These are phyloP conservation scores for Psettodes erumei DNA, from an alignment of 2,113 vertebrate species.

Conservation along the genomic window DNA sequence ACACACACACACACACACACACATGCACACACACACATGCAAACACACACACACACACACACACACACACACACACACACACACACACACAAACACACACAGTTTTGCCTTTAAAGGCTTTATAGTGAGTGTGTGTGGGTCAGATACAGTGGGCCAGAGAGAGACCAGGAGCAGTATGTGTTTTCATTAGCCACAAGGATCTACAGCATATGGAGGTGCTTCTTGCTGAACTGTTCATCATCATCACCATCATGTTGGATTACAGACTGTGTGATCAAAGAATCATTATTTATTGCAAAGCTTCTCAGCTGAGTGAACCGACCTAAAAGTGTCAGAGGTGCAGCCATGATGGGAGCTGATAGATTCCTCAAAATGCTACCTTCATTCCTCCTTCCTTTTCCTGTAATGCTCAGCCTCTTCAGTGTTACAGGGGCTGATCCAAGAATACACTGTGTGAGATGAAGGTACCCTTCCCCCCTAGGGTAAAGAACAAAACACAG, in stretches of 20 bases:
- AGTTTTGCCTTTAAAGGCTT: conserved; percentile 18
- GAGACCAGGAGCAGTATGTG: not conserved
- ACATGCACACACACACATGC: conserved; percentile 21
- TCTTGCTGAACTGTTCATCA: conserved; percentile 9
- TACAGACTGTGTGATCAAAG: not conserved
- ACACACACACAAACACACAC: conserved; percentile 17
- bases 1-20: conserved; percentile 18
- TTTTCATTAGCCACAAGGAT: not conserved
- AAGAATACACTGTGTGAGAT: not conserved
- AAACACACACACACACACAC: conserved; percentile 21
- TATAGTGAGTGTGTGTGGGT: not conserved
- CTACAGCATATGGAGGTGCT: not conserved
- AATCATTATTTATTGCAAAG: conserved; percentile 20
- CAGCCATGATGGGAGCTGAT: not conserved
- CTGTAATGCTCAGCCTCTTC: not conserved
- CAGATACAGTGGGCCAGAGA: not conserved
- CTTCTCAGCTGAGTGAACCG: conserved; percentile 5
- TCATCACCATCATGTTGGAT: not conserved
- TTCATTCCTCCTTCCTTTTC: not conserved
- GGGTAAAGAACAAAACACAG: no score
- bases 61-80: conserved; percentile 24
- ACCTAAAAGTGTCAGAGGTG: conserved; percentile 32
- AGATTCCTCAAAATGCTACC: conserved; percentile 1
- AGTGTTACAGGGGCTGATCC: not conserved
- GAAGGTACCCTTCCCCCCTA: no score